Evolutionary conservation across 1,140 invertebrate genomes (phyloP).

Genomic region (Euura saliciscinereae): DNA sequence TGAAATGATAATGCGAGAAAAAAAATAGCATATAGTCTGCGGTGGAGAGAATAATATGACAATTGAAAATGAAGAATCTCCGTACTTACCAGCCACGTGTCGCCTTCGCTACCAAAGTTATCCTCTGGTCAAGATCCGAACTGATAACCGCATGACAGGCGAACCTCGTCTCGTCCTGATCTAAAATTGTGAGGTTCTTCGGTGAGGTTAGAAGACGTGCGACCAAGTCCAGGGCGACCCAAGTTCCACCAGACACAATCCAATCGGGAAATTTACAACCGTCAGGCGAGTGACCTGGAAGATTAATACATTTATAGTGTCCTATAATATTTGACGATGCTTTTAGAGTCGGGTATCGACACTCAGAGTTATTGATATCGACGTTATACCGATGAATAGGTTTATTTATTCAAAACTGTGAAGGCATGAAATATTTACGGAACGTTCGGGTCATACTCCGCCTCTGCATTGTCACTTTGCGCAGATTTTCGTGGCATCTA

Average conservation of each 20-base stretch:
- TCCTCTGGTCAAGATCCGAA: conserved; percentile 32
- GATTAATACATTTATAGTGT: background rate
- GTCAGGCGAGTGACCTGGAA: conserved; percentile 23
- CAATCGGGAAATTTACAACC: conserved; percentile 43
- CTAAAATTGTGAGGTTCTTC: conserved; percentile 49
- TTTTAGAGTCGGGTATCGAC: too few species aligned
- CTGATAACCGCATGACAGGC: conserved; percentile 40
- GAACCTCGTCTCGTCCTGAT: conserved; percentile 48
- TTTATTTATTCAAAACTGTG: too few species aligned
- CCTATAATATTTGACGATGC: background rate
- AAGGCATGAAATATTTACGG: too few species aligned
- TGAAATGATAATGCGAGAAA: too few species aligned
- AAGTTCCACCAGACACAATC: conserved; percentile 42
- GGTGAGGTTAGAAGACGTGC: conserved; percentile 40
- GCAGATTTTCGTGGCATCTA: too few species aligned
- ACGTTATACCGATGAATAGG: too few species aligned
- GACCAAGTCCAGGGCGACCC: conserved; percentile 48
- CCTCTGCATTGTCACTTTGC: too few species aligned
- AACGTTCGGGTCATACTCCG: too few species aligned
- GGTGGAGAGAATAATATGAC: too few species aligned
- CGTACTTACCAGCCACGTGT: conserved; percentile 50
- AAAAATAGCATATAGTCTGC: too few species aligned
- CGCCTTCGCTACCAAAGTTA: conserved; percentile 46
- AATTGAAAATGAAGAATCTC: conserved; percentile 14
- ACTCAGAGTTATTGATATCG: too few species aligned